Evolutionary conservation across 1,140 invertebrate species (phyloP), one percentile per base, ranked within the genome.

Genomic region (Aphelenchoides fujianensis): DNA sequence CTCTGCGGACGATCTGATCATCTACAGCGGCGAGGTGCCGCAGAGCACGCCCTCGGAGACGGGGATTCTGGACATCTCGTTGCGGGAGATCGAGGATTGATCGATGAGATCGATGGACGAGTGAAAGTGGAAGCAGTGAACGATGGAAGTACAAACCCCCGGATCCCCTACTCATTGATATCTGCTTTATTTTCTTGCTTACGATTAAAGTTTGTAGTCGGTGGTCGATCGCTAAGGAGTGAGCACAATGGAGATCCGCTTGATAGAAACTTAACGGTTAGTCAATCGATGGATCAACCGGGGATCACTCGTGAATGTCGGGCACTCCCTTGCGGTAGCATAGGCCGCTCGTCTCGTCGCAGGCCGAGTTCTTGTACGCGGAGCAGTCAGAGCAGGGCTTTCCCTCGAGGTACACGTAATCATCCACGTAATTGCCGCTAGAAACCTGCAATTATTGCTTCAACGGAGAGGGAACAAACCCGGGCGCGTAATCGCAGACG

Each of bases 1-100:
- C 12, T 80, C 82, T 2, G 82, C 80, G 28, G 82, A 83, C 63
- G 82, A 83, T 52, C 68, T 84, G 27, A 79, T 84, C 27, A 69
- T 84, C 23, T 79, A 73, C 37, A 68, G 82, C 48, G 82, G 82
- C 5, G 82, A 83, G 70, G 69, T 83, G 2, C 80, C 82, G 23
- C 31, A 52, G 57, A 79, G 81, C 70, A 63, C 74, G 3, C n/a
- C 57, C 2, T 55, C 72, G 1, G 27, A 68, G 9, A 81, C 79
- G n/a, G 82, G 82, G 9, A 73, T 74, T 68, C 67, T 83, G 37
- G 76, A 76, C n/a, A 72, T 83, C 52, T 68, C 79, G 16, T 57
- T 83, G 3, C 67, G 81, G 0, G 81, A 83, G 37, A 52, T 68
- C 30, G 72, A 75, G 32, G 30, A 48, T 3, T 68, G 41, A 27